Evolutionary conservation across 2,113 vertebrate species (phyloP).

Genomic region (Pandion haliaetus): DNA sequence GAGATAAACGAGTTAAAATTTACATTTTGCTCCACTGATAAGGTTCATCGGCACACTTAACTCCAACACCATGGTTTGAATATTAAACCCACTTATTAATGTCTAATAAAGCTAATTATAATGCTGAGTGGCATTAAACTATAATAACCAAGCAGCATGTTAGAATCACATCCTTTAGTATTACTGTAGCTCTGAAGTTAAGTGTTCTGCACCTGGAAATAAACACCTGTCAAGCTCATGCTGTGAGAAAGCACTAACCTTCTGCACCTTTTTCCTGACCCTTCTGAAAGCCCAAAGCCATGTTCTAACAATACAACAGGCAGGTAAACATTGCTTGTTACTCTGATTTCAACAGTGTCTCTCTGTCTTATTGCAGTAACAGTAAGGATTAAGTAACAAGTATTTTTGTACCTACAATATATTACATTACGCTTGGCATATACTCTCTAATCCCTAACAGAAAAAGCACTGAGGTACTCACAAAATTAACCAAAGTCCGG

Average conservation of each 20-base stretch:
- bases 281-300: neutral
- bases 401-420: neutral
- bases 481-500: neutral
- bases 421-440: neutral
- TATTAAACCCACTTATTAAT: conserved; percentile 71
- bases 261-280: neutral
- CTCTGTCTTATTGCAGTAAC: neutral
- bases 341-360: neutral
- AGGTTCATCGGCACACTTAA: conserved; percentile 66
- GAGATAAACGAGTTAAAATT: conserved; percentile 68
- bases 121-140: conserved; percentile 53
- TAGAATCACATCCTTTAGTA: neutral
- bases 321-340: neutral
- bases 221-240: neutral
- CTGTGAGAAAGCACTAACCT: neutral
- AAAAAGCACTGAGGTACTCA: neutral
- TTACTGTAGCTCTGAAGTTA: conserved; percentile 14
- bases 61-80: conserved; percentile 61
- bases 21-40: conserved; percentile 66
- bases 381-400: neutral
- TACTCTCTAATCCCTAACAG: neutral
- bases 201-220: conserved; percentile 33
- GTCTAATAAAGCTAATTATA: conserved; percentile 62
- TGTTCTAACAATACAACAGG: neutral
- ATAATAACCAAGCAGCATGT: conserved; percentile 39